These are phyloP conservation scores for Pantherophis guttatus DNA, from an alignment of 2,113 vertebrate species.

Conservation along the genomic window DNA sequence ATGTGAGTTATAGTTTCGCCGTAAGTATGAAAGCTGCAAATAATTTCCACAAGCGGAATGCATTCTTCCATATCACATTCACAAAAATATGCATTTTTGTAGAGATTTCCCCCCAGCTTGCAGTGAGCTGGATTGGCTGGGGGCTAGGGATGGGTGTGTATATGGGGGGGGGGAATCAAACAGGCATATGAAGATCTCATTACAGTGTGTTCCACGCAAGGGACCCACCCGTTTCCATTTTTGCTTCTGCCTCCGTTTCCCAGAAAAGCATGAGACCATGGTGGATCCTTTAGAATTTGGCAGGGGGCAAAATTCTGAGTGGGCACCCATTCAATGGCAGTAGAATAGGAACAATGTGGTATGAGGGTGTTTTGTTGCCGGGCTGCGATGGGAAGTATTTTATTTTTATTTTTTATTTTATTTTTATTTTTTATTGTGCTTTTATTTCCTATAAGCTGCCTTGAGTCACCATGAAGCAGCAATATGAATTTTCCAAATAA, in stretches of 20 bases:
- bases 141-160: not conserved
- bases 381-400: too few species aligned
- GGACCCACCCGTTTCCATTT: not conserved
- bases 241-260: not conserved
- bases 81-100: not conserved
- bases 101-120: not conserved
- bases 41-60: not conserved
- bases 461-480: not conserved
- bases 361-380: too few species aligned
- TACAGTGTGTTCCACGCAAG: not conserved
- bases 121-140: not conserved
- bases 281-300: not conserved
- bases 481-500: not conserved
- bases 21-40: not conserved
- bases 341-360: not conserved
- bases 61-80: not conserved
- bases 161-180: not conserved
- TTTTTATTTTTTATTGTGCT: not conserved
- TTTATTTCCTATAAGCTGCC: not conserved
- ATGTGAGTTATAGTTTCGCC: too few species aligned
- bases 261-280: not conserved
- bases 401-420: too few species aligned
- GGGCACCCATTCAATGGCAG: not conserved
- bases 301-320: not conserved
- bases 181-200: not conserved